phyloP scores from a whole-genome alignment of 2,797 vertebrate genomes.

The Sandelia bainsii region DNA sequence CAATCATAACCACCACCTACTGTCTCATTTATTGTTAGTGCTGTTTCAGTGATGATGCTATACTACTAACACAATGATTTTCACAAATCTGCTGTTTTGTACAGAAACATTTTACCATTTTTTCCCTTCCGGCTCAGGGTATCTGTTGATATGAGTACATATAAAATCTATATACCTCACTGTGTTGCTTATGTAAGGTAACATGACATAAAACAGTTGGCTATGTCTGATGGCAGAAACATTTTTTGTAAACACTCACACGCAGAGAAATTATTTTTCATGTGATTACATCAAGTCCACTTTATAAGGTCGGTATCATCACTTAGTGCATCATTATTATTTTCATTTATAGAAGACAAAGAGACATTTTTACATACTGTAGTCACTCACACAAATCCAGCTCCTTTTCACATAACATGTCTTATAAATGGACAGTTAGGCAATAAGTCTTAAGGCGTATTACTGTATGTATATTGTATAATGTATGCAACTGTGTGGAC shows the following conservation, averaged over 20 bases:
- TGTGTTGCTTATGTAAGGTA: not conserved
- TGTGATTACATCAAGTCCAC: no score
- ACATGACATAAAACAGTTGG: not conserved
- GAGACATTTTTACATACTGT: not conserved
- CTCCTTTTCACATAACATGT: conserved; percentile 15
- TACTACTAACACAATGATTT: not conserved
- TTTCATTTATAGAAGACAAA: conserved; percentile 16
- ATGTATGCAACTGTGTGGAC: conserved; percentile 17
- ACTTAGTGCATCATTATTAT: conserved; percentile 6
- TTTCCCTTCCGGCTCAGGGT: not conserved
- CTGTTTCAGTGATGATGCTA: conserved; percentile 1
- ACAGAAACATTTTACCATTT: not conserved
- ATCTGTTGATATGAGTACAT: not conserved
- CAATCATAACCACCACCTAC: conserved; percentile 8
- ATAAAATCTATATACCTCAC: not conserved
- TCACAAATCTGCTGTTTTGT: not conserved
- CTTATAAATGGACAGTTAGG: conserved; percentile 38
- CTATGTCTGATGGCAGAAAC: not conserved
- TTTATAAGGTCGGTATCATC: not conserved
- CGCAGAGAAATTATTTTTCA: no score
- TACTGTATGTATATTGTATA: no score
- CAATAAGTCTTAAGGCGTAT: not conserved
- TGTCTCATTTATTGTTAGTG: not conserved
- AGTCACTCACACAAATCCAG: conserved; percentile 24
- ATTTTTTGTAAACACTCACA: no score